Percentiles rank a stretch among this genome's conserved stretches.
These are phyloP conservation scores for Phrynocephalus forsythii DNA, from an alignment of 2,797 vertebrate species.

Conservation along the genomic window DNA sequence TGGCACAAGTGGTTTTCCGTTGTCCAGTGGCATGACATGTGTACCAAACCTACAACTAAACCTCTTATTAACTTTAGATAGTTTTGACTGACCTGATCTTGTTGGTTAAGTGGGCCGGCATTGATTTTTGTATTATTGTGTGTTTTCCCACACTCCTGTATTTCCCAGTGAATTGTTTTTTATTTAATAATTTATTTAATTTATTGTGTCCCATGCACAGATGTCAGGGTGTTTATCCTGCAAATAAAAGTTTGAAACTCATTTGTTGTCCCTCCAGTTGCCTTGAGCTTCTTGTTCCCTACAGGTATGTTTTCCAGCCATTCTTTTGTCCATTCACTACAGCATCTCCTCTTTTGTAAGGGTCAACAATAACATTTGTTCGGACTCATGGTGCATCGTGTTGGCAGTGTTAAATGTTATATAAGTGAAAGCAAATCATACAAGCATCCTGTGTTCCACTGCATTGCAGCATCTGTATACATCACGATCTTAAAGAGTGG, in stretches of 20 bases:
- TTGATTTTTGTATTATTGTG: constrained; percentile 14
- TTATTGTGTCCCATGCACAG: constrained; percentile 28
- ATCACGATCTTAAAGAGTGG: not conserved
- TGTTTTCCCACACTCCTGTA: not conserved
- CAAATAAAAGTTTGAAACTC: constrained; percentile 38
- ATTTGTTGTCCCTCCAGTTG: not conserved
- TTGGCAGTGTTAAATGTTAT: not conserved
- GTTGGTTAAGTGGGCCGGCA: not conserved
- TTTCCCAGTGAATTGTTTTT: not conserved
- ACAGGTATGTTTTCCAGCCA: too few relatives aligned
- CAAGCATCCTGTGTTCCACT: not conserved
- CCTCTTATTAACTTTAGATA: constrained; percentile 11
- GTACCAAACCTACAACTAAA: constrained; percentile 4
- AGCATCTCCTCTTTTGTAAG: not conserved
- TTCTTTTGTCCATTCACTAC: not conserved
- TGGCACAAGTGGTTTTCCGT: not conserved
- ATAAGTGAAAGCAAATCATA: not conserved
- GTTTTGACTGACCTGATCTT: not conserved
- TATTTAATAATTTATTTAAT: constrained; percentile 54
- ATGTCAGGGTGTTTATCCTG: constrained; percentile 25
- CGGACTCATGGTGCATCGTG: not conserved
- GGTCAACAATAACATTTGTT: not conserved
- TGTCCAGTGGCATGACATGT: not conserved
- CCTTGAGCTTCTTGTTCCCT: not conserved
- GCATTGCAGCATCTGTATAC: not conserved